Evolutionary conservation across 2,113 vertebrate genomes (phyloP).

Genomic region (Neomonachus schauinslandi): DNA sequence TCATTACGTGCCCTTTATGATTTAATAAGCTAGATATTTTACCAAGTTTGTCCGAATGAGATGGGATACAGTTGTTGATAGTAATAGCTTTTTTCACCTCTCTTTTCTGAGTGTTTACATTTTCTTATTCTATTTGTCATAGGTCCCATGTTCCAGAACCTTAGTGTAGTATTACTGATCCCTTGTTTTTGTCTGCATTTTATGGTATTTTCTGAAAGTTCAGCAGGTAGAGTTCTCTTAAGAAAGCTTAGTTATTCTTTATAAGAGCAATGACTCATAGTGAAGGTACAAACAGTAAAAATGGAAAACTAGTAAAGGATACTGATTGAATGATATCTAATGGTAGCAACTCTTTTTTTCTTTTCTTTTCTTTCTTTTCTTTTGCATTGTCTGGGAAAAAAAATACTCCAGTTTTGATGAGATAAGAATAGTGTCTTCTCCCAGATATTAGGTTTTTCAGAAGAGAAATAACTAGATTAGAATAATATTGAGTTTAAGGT

Average conservation of each 20-base stretch:
- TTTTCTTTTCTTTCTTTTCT: background rate
- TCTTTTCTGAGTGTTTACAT: background rate
- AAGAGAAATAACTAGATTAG: background rate
- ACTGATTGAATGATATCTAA: background rate
- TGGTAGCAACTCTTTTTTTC: background rate
- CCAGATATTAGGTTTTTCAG: background rate
- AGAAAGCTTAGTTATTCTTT: background rate
- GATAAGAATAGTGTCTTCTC: background rate
- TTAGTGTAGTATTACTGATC: background rate
- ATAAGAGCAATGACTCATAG: background rate
- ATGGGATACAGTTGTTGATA: background rate
- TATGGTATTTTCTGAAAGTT: slow-evolving; percentile 24
- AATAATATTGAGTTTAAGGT: background rate
- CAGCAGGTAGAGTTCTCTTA: background rate
- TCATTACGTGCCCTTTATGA: background rate
- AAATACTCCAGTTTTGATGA: background rate
- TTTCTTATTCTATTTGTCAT: slow-evolving; percentile 1
- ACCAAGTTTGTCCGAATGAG: background rate
- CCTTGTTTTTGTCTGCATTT: background rate
- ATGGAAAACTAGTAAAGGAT: background rate
- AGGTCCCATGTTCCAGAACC: background rate
- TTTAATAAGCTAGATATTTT: background rate
- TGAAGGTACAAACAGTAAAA: background rate
- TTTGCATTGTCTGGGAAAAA: background rate
- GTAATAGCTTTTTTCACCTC: background rate